Conservation (phyloP, 2,888 invertebrate species). For the Agriopis aurantiaria region DNA sequence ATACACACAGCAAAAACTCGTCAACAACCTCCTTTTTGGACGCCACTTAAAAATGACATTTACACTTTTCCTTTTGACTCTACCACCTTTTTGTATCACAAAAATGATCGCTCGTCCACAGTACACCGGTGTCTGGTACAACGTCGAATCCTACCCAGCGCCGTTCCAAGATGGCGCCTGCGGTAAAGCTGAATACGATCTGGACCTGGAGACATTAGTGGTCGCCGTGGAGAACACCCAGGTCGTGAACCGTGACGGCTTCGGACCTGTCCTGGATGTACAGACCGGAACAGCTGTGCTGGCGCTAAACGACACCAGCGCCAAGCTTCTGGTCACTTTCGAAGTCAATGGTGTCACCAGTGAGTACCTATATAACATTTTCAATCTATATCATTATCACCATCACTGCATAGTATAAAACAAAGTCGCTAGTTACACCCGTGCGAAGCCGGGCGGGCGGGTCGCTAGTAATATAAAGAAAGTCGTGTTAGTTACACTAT, state of each 20-base stretch:
- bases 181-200: slow-evolving; percentile 62
- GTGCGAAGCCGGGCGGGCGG: no score
- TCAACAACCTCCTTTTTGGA: no score
- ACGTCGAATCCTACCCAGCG: slow-evolving; percentile 72
- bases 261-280: slow-evolving; percentile 52
- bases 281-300: slow-evolving; percentile 64
- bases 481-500: no score
- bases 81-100: background rate
- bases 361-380: slow-evolving; percentile 20
- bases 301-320: slow-evolving; percentile 58
- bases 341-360: slow-evolving; percentile 35
- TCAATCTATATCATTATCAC: no score
- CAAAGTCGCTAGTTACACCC: no score
- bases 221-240: slow-evolving; percentile 70
- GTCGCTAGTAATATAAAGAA: no score
- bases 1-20: no score
- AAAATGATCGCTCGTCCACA: slow-evolving; percentile 32
- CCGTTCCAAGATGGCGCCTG: slow-evolving; percentile 72
- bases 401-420: no score
- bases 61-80: no score
- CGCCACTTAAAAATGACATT: no score
- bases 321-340: slow-evolving; percentile 57
- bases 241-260: slow-evolving; percentile 58
- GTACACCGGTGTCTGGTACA: slow-evolving; percentile 72
- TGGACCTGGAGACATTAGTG: slow-evolving; percentile 43